Evolutionary conservation across 2,797 vertebrate species (phyloP).

Genomic region (Pipistrellus nathusii): DNA sequence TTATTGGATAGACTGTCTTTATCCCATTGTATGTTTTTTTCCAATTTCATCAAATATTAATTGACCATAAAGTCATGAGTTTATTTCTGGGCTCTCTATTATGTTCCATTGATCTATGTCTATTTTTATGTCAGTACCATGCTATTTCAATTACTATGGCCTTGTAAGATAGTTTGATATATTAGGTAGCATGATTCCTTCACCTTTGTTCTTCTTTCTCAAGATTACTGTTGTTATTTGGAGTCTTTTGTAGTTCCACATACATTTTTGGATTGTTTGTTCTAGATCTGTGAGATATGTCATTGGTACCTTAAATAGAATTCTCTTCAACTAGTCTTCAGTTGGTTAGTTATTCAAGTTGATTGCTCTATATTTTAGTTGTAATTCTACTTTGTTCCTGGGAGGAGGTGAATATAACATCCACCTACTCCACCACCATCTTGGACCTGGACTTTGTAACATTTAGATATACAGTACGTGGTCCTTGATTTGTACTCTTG

Average conservation of each 20-base stretch:
- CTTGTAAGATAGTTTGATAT: neutral
- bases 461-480: too few species aligned
- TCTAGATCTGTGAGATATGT: neutral
- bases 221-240: neutral
- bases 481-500: too few species aligned
- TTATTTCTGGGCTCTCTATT: neutral
- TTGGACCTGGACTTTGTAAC: too few species aligned
- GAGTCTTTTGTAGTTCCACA: neutral
- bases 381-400: too few species aligned
- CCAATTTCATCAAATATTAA: neutral
- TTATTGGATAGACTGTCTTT: neutral
- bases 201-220: neutral
- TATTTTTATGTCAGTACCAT: neutral
- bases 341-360: too few species aligned
- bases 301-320: neutral
- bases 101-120: neutral
- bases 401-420: too few species aligned
- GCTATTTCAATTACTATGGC: neutral
- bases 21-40: neutral
- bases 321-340: too few species aligned
- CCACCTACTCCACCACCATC: too few species aligned
- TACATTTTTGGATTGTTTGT: neutral
- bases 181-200: neutral
- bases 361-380: too few species aligned
- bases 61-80: neutral